Conservation (phyloP, 1,140 invertebrate species). For the Heterodera carotae region DNA sequence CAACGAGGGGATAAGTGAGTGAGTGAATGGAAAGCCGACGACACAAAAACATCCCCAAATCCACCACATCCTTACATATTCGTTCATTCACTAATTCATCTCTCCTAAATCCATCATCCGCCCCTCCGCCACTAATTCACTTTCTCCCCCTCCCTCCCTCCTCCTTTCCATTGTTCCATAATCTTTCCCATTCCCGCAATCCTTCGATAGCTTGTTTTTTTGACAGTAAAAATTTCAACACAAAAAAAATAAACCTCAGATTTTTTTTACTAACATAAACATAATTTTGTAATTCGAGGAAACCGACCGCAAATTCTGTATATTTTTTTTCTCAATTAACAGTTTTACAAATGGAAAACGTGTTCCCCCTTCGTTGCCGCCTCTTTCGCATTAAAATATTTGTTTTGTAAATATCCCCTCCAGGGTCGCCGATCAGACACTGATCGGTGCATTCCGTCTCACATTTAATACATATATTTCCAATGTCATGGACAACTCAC, state of each 20-base stretch:
- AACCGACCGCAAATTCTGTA: too few species aligned
- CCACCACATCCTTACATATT: not conserved
- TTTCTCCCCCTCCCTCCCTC: not conserved
- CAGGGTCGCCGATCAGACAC: not conserved
- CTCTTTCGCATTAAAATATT: not conserved
- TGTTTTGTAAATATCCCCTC: not conserved
- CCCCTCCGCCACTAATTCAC: not conserved
- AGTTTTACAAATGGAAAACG: not conserved
- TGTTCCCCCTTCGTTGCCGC: not conserved
- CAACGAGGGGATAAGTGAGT: too few species aligned
- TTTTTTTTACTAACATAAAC: not conserved
- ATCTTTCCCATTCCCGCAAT: constrained; percentile 7
- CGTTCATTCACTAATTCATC: not conserved
- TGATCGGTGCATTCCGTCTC: not conserved
- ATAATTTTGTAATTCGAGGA: too few species aligned
- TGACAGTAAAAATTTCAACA: constrained; percentile 14
- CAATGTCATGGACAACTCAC: not conserved
- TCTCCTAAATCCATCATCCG: not conserved
- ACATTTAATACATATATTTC: not conserved
- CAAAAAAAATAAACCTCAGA: not conserved
- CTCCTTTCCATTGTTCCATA: not conserved
- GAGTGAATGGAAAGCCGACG: too few species aligned
- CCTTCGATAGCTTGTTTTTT: constrained; percentile 11
- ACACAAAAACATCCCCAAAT: too few species aligned
- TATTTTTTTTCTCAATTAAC: not conserved